A percentile compares a stretch with the other conserved stretches of the same genome.
Evolutionary conservation across 2,888 invertebrate genomes (phyloP).

Genomic region (Heterodera filipjevi): DNA sequence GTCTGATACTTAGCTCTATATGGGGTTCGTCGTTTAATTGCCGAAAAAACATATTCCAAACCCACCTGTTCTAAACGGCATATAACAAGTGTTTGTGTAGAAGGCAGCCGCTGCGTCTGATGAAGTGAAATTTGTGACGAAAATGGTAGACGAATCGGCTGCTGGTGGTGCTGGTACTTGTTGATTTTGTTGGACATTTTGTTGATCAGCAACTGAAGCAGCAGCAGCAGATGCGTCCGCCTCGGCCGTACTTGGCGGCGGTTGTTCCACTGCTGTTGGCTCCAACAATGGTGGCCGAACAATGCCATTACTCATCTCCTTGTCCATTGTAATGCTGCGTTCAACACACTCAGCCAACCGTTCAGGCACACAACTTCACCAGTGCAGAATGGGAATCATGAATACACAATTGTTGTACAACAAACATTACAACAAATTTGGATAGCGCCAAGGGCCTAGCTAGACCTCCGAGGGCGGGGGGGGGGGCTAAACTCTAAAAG

Average conservation of each 20-base stretch:
- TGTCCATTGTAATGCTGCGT: conserved; percentile 10
- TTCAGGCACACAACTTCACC: conserved; percentile 31
- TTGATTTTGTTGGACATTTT: background rate
- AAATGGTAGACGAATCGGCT: background rate
- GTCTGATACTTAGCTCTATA: too few relatives aligned
- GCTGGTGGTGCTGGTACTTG: background rate
- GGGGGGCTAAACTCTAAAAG: too few relatives aligned
- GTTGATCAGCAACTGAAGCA: too few relatives aligned
- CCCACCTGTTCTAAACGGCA: conserved; percentile 47
- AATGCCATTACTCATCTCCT: conserved; percentile 12
- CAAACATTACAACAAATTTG: too few relatives aligned
- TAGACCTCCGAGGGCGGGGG: too few relatives aligned
- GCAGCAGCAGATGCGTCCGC: background rate
- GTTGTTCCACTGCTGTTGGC: background rate
- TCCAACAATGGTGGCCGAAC: background rate
- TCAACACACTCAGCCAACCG: conserved; percentile 28
- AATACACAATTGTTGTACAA: too few relatives aligned
- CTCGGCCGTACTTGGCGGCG: conserved; percentile 1
- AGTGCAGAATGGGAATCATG: background rate
- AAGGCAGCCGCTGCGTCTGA: conserved; percentile 32
- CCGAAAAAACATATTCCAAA: background rate
- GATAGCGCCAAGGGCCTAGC: too few relatives aligned
- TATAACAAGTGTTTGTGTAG: conserved; percentile 59
- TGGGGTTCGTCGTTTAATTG: too few relatives aligned
- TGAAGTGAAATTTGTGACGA: background rate